Evolutionary conservation across 1,140 invertebrate species (phyloP).

Genomic region (Calycopis cecrops): DNA sequence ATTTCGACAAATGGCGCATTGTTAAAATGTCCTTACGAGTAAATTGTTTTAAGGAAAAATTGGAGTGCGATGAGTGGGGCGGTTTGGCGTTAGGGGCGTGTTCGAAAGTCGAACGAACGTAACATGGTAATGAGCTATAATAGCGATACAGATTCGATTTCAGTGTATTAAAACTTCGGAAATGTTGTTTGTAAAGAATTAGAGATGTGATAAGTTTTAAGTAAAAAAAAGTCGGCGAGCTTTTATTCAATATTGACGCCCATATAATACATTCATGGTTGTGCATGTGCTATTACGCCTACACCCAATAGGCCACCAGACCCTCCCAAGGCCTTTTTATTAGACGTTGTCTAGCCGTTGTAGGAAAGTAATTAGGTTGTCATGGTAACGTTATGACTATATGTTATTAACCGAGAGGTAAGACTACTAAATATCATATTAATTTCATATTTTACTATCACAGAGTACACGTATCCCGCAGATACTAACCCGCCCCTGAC

Average conservation of each 20-base stretch:
- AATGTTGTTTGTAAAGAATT: background rate
- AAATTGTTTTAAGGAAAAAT: constrained; percentile 11
- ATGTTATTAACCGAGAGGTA: background rate
- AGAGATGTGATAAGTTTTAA: background rate
- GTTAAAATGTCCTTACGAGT: background rate
- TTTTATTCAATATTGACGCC: too few relatives aligned
- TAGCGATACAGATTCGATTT: background rate
- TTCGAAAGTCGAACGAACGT: too few relatives aligned
- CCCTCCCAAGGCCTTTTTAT: too few relatives aligned
- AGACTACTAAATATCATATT: too few relatives aligned
- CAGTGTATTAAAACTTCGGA: background rate
- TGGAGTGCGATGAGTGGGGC: background rate
- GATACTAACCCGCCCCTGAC: constrained; percentile 13
- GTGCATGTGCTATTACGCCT: too few relatives aligned
- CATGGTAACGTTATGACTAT: too few relatives aligned
- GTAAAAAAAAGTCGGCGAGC: background rate
- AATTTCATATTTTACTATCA: too few relatives aligned
- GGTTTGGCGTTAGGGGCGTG: background rate
- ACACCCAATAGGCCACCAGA: too few relatives aligned
- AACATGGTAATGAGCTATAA: background rate
- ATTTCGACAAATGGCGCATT: background rate
- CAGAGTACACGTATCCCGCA: too few relatives aligned
- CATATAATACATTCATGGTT: too few relatives aligned
- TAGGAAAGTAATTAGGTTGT: too few relatives aligned
- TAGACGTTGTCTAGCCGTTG: too few relatives aligned